These are phyloP conservation scores for Panzeria rudis DNA, from an alignment of 2,888 invertebrate genomes.

Conservation along the genomic window DNA sequence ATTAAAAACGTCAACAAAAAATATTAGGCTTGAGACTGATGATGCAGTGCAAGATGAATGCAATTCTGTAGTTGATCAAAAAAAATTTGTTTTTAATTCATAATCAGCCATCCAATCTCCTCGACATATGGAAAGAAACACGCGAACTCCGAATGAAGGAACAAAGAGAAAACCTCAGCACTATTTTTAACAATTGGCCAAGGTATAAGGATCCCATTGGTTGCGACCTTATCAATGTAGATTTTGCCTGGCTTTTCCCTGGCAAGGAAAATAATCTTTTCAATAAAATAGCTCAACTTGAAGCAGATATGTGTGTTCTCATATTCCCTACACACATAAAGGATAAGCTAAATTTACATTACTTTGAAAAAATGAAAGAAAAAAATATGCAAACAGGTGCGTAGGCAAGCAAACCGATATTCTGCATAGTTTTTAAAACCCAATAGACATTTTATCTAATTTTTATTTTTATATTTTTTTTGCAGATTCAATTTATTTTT, in stretches of 20 bases:
- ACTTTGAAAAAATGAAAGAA: constrained; percentile 16
- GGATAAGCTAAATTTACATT: background rate
- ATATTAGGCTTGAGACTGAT: constrained; percentile 9
- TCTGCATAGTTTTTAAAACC: too few species aligned
- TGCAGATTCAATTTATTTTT: too few species aligned
- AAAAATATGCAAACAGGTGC: constrained; percentile 20
- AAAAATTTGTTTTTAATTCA: too few species aligned
- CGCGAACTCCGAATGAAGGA: too few species aligned
- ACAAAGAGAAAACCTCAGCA: constrained; percentile 26
- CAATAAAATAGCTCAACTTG: constrained; percentile 1
- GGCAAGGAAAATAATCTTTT: too few species aligned
- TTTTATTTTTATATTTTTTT: too few species aligned
- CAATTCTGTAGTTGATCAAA: constrained; percentile 15
- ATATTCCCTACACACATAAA: constrained; percentile 3
- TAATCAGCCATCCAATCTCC: constrained; percentile 40
- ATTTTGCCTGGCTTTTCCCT: too few species aligned
- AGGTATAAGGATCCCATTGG: background rate
- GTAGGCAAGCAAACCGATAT: constrained; percentile 13
- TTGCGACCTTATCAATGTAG: too few species aligned
- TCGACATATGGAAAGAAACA: too few species aligned
- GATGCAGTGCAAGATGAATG: constrained; percentile 6
- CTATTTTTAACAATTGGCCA: constrained; percentile 24
- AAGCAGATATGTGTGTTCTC: background rate
- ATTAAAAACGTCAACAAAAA: too few species aligned
- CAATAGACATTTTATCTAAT: too few species aligned